Conservation (phyloP, 2,888 invertebrate species). For the Gastracanthus pulcherrimus region DNA sequence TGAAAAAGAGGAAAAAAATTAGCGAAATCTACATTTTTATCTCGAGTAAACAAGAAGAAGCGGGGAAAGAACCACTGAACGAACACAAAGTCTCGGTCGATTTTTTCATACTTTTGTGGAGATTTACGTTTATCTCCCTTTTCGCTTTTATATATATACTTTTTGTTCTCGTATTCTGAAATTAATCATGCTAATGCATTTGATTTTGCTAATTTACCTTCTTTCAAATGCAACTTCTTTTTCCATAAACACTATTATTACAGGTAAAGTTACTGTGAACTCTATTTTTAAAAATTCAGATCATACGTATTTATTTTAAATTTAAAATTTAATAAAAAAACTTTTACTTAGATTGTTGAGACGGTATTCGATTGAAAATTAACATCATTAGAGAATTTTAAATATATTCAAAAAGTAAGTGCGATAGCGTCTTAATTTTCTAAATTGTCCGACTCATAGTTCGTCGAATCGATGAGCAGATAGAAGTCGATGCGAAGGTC, state of each 20-base stretch:
- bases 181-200: constrained; percentile 22
- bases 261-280: too few species aligned
- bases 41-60: constrained; percentile 64
- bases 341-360: too few species aligned
- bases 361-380: too few species aligned
- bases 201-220: not conserved
- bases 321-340: too few species aligned
- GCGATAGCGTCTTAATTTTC: not conserved
- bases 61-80: constrained; percentile 59
- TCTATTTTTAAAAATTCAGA: too few species aligned
- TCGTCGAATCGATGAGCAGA: constrained; percentile 65
- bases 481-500: constrained; percentile 65
- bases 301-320: too few species aligned
- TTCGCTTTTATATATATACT: constrained; percentile 29
- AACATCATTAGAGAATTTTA: not conserved
- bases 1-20: constrained; percentile 59
- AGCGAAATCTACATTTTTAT: constrained; percentile 68
- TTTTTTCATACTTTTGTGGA: constrained; percentile 69
- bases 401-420: not conserved
- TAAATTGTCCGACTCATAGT: not conserved
- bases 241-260: too few species aligned
- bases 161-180: constrained; percentile 19
- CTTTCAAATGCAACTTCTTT: too few species aligned
- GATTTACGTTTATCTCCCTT: not conserved
- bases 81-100: constrained; percentile 66